Percentiles rank a stretch among this genome's conserved stretches.
These are phyloP conservation scores for Leuctra nigra DNA, from an alignment of 2,888 invertebrate genomes.

Conservation along the genomic window DNA sequence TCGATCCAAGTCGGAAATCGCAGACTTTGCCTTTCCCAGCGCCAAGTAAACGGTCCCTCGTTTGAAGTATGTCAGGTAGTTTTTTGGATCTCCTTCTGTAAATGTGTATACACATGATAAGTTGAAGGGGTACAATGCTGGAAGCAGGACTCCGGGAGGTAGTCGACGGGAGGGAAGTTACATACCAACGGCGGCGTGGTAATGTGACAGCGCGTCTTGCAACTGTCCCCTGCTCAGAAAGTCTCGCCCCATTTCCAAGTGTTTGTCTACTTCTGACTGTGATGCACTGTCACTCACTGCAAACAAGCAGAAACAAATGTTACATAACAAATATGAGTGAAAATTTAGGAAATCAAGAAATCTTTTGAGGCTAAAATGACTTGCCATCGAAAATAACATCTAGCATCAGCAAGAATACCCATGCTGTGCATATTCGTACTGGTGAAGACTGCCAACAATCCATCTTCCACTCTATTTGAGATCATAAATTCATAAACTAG, in stretches of 20 bases:
- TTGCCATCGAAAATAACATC: constrained; percentile 64
- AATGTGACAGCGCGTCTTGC: constrained; percentile 93
- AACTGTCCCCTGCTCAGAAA: constrained; percentile 89
- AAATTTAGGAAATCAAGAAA: background rate
- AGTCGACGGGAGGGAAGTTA: constrained; percentile 26
- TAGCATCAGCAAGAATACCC: constrained; percentile 57
- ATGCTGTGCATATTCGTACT: constrained; percentile 59
- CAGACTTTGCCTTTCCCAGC: constrained; percentile 91
- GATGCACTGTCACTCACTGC: constrained; percentile 63
- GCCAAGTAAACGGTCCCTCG: constrained; percentile 95
- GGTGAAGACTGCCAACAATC: constrained; percentile 48
- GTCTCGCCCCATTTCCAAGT: constrained; percentile 89
- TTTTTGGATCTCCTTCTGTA: constrained; percentile 89
- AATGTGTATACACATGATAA: no score
- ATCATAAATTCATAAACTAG: constrained; percentile 37
- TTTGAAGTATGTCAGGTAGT: constrained; percentile 94
- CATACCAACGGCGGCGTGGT: constrained; percentile 94
- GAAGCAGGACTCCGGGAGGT: background rate
- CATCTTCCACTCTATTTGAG: constrained; percentile 33
- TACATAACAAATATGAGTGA: constrained; percentile 9
- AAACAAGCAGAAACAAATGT: constrained; percentile 29
- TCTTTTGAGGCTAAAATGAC: constrained; percentile 32
- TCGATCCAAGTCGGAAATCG: constrained; percentile 86
- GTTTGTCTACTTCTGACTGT: constrained; percentile 79
- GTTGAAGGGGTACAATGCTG: background rate